A percentile compares a stretch with the other conserved stretches of the same genome.
These are phyloP conservation scores for Blastomussa wellsi DNA, from an alignment of 92 coral and sea anemone species.

Conservation along the genomic window DNA sequence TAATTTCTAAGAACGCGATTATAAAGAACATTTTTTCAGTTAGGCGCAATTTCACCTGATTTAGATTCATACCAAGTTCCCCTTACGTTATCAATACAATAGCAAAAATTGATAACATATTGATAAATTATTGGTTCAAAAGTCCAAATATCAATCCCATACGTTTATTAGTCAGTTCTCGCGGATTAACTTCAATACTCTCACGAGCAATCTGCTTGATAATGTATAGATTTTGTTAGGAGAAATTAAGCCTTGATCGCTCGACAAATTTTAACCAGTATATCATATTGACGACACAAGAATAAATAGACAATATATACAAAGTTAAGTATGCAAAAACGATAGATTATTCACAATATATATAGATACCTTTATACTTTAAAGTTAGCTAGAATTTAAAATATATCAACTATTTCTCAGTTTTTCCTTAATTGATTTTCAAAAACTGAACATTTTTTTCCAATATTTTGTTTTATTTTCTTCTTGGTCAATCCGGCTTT, in stretches of 20 bases:
- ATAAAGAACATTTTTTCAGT: neutral
- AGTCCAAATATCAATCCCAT: too few relatives aligned
- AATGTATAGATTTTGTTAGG: neutral
- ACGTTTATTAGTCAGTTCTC: too few relatives aligned
- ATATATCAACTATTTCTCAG: conserved; percentile 1
- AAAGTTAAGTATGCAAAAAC: neutral
- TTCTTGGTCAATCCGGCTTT: neutral
- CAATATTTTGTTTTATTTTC: neutral
- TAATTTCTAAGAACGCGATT: neutral
- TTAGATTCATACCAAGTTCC: neutral
- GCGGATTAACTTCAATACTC: neutral
- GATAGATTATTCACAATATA: conserved; percentile 1
- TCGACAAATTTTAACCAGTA: neutral
- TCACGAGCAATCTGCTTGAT: neutral
- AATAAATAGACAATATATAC: conserved; percentile 9
- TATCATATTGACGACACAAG: neutral
- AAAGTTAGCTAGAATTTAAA: neutral
- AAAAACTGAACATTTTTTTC: neutral
- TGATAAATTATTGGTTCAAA: too few relatives aligned
- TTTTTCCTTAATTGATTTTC: neutral
- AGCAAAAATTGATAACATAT: neutral
- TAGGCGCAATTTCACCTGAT: neutral
- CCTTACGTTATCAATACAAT: neutral
- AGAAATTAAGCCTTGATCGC: neutral
- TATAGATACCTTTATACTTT: neutral